These are phyloP conservation scores for Helostoma temminkii DNA, from an alignment of 2,797 vertebrate species.

Conservation along the genomic window DNA sequence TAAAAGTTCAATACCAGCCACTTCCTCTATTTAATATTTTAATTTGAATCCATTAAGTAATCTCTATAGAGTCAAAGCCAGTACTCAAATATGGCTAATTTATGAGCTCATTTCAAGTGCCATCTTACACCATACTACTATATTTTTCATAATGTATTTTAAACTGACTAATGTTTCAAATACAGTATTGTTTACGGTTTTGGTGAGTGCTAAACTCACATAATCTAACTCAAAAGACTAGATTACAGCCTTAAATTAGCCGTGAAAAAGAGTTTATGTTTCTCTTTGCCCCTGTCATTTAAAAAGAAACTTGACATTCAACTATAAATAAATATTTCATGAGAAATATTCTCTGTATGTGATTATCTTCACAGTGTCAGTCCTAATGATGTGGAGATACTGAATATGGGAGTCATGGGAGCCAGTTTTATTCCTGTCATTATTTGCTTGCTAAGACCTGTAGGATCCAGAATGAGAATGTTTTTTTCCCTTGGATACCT, in stretches of 20 bases:
- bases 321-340: constrained; percentile 3
- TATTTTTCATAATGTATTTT: background rate
- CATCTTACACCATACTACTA: background rate
- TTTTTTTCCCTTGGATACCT: background rate
- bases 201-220: background rate
- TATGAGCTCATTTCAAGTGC: background rate
- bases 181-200: background rate
- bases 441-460: constrained; percentile 18
- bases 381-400: constrained; percentile 11
- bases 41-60: background rate
- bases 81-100: background rate
- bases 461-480: background rate
- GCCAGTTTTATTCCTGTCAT: constrained; percentile 3
- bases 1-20: constrained; percentile 10
- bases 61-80: background rate
- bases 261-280: background rate
- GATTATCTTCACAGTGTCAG: constrained; percentile 6
- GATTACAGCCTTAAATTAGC: background rate
- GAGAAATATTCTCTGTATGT: background rate
- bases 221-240: background rate
- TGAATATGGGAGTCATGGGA: constrained; percentile 12
- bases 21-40: background rate
- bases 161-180: too few species aligned
- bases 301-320: constrained; percentile 4
- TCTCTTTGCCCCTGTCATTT: background rate